These are phyloP conservation scores for Drosophila limbata DNA, from an alignment of 2,888 invertebrate species.

Conservation along the genomic window DNA sequence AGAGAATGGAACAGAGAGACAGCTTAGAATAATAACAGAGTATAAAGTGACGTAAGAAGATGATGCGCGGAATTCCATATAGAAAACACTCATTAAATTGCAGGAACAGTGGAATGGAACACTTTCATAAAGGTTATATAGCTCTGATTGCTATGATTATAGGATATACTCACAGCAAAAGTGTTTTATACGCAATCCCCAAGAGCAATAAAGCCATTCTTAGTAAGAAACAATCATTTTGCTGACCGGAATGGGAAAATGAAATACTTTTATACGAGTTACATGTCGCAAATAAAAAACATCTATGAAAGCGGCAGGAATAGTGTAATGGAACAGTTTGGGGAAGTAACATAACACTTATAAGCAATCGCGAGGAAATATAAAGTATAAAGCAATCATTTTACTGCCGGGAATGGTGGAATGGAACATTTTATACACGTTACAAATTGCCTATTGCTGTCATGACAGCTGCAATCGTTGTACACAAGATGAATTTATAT, in stretches of 20 bases:
- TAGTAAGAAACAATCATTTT: not conserved
- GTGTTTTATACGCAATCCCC: not conserved
- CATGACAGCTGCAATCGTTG: no score
- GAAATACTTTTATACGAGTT: no score
- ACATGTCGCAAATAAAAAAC: no score
- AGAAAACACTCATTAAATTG: not conserved
- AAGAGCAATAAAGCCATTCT: not conserved
- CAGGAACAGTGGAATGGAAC: not conserved
- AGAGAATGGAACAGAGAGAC: not conserved
- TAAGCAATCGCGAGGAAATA: no score
- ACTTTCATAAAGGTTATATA: not conserved
- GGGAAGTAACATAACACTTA: no score
- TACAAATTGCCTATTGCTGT: no score
- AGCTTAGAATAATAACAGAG: not conserved
- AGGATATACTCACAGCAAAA: not conserved
- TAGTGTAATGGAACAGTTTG: no score
- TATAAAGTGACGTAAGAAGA: not conserved
- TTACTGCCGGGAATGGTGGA: not conserved
- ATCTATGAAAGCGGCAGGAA: no score
- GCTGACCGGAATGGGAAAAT: no score
- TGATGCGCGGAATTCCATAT: not conserved
- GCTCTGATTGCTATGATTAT: not conserved
- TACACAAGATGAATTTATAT: no score
- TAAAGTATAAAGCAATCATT: not conserved
- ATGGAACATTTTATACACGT: not conserved